Percentiles rank a stretch among this genome's conserved stretches.
Conservation (phyloP, 2,888 invertebrate species). For the Clivina fossor region DNA sequence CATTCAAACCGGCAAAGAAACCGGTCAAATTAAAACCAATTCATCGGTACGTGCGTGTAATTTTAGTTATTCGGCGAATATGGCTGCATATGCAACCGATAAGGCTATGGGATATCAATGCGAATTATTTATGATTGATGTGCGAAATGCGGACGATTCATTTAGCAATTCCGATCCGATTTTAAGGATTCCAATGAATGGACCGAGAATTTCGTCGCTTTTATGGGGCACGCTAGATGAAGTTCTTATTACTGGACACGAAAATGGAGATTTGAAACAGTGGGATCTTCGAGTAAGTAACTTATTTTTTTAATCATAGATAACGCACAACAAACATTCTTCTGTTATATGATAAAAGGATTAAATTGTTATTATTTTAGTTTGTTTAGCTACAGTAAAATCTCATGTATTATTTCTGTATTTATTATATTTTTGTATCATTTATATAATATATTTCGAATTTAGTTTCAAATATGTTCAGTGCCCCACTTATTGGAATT, state of each 20-base stretch:
- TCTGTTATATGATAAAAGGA: too few relatives aligned
- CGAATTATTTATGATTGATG: constrained; percentile 86
- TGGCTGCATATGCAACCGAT: constrained; percentile 92
- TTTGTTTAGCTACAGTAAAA: too few relatives aligned
- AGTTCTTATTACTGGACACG: constrained; percentile 88
- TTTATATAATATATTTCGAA: too few relatives aligned
- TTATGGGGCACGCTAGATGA: constrained; percentile 95
- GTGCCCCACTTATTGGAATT: too few relatives aligned
- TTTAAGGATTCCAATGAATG: constrained; percentile 75
- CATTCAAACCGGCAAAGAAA: constrained; percentile 76
- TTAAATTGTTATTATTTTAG: too few relatives aligned
- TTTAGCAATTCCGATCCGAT: constrained; percentile 71
- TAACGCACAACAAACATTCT: too few relatives aligned
- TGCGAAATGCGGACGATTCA: constrained; percentile 72
- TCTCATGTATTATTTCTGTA: too few relatives aligned
- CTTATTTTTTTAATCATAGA: too few relatives aligned
- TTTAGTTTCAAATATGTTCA: too few relatives aligned
- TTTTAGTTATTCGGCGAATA: constrained; percentile 90
- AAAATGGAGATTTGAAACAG: constrained; percentile 87
- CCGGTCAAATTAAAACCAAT: constrained; percentile 75
- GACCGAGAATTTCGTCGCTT: constrained; percentile 86
- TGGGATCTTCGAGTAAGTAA: constrained; percentile 83
- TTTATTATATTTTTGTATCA: too few relatives aligned
- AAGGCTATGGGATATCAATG: constrained; percentile 89
- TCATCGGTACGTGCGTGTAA: constrained; percentile 90